These are phyloP conservation scores for Lacanobia oleracea DNA, from an alignment of 2,888 invertebrate species.

Conservation along the genomic window DNA sequence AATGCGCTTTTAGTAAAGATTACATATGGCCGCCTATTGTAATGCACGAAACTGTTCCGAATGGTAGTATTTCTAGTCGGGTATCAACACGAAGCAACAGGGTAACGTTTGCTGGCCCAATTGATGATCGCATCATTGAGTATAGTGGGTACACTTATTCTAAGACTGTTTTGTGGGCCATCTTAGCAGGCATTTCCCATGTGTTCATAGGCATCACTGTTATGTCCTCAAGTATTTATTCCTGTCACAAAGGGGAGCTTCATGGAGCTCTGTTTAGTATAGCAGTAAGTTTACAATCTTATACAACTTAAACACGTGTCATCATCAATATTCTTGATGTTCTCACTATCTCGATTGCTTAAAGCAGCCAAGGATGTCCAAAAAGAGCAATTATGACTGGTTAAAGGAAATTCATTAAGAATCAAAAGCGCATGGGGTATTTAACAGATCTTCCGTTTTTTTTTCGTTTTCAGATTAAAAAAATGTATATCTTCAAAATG, in stretches of 20 bases:
- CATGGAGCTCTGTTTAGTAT: conserved; percentile 40
- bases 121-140: conserved; percentile 19
- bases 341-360: not conserved
- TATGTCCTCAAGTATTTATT: conserved; percentile 32
- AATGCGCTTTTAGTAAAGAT: conserved; percentile 34
- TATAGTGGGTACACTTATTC: conserved; percentile 17
- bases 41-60: not conserved
- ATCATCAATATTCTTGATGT: not conserved
- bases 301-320: conserved; percentile 15
- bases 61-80: not conserved
- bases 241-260: conserved; percentile 19
- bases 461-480: not conserved
- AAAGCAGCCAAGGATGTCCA: no score
- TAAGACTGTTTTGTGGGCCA: not conserved
- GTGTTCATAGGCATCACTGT: conserved; percentile 23
- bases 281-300: conserved; percentile 44
- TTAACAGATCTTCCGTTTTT: not conserved
- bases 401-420: not conserved
- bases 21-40: conserved; percentile 26
- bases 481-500: not conserved
- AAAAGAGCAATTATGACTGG: no score
- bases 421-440: not conserved
- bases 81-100: not conserved
- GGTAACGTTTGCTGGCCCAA: conserved; percentile 27
- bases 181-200: conserved; percentile 14